Evolutionary conservation across 2,113 vertebrate species (phyloP).

Genomic region (Bos javanicus): DNA sequence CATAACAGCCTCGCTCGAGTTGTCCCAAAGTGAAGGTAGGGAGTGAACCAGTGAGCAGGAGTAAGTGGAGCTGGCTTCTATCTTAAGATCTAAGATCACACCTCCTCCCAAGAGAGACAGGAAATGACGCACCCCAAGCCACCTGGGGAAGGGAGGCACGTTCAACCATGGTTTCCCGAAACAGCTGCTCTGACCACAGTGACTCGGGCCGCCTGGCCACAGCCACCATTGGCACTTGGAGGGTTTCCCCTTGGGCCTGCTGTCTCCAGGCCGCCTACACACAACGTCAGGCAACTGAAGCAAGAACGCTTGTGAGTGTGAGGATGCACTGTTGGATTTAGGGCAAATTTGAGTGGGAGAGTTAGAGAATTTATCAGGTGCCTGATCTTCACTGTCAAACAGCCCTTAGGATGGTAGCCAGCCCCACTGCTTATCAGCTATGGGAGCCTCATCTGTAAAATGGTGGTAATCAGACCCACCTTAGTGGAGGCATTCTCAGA

Average conservation of each 20-base stretch:
- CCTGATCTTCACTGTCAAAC: background rate
- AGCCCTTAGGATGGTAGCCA: background rate
- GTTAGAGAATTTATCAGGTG: background rate
- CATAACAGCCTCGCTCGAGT: background rate
- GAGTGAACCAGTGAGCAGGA: background rate
- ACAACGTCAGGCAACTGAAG: background rate
- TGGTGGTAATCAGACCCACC: background rate
- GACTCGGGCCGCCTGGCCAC: background rate
- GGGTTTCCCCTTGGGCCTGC: background rate
- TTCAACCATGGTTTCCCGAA: background rate
- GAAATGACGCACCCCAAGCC: background rate
- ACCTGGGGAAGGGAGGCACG: background rate
- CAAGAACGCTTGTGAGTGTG: background rate
- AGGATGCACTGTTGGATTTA: background rate
- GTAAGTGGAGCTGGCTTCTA: background rate
- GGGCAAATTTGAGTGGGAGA: background rate
- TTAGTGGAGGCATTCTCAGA: background rate
- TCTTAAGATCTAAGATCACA: background rate
- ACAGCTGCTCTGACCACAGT: background rate
- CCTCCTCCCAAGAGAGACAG: background rate
- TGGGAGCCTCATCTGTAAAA: background rate
- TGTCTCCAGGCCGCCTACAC: background rate
- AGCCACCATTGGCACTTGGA: background rate
- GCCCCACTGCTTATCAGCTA: background rate
- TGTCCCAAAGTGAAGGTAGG: background rate